Base-by-base conservation (phyloP, 1,140 invertebrate species). In the Chymomyza costata region DNA sequence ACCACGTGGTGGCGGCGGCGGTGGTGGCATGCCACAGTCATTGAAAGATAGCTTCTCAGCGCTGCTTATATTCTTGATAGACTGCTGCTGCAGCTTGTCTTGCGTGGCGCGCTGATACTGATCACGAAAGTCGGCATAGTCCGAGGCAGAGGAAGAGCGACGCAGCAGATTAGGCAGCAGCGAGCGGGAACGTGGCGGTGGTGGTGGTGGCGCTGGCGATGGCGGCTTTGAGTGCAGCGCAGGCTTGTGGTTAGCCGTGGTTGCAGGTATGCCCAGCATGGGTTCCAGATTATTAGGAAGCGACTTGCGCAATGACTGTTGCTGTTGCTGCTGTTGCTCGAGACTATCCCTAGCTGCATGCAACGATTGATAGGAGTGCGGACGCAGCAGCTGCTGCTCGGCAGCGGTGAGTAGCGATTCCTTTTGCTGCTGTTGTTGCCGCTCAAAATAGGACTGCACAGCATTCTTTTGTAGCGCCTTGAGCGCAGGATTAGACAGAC, bases 401-500 rank as follows among this genome's bases (percentile, higher is more conserved):
- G 21, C n/a, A 2, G 32, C 17, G 6, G 16, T 18, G 11, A 32
- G 40, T 13, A 35, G 18, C 15, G 38, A 6, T 19, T 43, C 17
- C 1, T 18, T 16, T 64, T 71, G 70, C 55, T 83, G 80, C 39
- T 82, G 66, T 54, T 91, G 90, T 65, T 95, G 93, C 25, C 93
- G 87, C 67, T 95, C 93, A 83, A 95, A 95, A 58, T 94, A 96
- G 1, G 93, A 94, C 16, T 95, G 86, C 1, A 96, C 86, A 0
- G 94, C 94, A 71, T 95, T 93, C 84, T 96, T 95, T 69, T 95
- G 94, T 19, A 95, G 92, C 0, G 93, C 93, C 84, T 95, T 96
- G 0, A 96, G 80, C 0, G 94, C 93, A 2, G 92, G 90, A 80
- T 94, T 93, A 1, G 92, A 90, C 14, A 93, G 89, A 57, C 89